Conservation (phyloP, 2,797 vertebrate genomes). For the Pampus argenteus region DNA sequence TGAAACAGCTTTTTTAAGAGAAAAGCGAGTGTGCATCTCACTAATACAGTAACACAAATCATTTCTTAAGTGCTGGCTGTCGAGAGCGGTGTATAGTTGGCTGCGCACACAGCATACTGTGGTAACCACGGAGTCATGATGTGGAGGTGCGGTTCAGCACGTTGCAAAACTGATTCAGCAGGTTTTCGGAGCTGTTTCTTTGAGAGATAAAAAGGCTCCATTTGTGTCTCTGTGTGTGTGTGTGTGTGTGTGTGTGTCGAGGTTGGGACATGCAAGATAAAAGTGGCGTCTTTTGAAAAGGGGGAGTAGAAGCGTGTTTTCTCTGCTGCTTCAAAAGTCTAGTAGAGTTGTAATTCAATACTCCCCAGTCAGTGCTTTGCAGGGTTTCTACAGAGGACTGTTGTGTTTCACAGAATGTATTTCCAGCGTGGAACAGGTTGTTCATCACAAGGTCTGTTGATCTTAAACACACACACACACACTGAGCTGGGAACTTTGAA, state of each 20-base stretch:
- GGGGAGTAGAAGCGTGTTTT: conserved; percentile 55
- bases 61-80: conserved; percentile 33
- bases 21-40: neutral
- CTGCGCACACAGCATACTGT: conserved; percentile 55
- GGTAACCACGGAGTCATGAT: conserved; percentile 38
- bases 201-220: conserved; percentile 42
- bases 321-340: conserved; percentile 59
- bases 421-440: conserved; percentile 81
- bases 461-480: conserved; percentile 78
- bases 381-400: conserved; percentile 74
- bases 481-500: conserved; percentile 75
- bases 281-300: conserved; percentile 64
- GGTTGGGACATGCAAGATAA: conserved; percentile 57
- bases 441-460: conserved; percentile 83
- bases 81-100: conserved; percentile 26
- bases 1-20: neutral
- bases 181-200: conserved; percentile 46
- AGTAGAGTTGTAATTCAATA: conserved; percentile 73
- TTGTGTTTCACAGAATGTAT: conserved; percentile 82
- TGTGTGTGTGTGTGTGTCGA: conserved; percentile 45
- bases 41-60: conserved; percentile 3
- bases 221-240: conserved; percentile 52
- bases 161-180: conserved; percentile 55
- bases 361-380: conserved; percentile 77
- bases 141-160: conserved; percentile 44